Percentiles rank a stretch among this genome's conserved stretches.
These are phyloP conservation scores for Bergia sp. DNA, from an alignment of 92 coral and sea anemone genomes.

Conservation along the genomic window DNA sequence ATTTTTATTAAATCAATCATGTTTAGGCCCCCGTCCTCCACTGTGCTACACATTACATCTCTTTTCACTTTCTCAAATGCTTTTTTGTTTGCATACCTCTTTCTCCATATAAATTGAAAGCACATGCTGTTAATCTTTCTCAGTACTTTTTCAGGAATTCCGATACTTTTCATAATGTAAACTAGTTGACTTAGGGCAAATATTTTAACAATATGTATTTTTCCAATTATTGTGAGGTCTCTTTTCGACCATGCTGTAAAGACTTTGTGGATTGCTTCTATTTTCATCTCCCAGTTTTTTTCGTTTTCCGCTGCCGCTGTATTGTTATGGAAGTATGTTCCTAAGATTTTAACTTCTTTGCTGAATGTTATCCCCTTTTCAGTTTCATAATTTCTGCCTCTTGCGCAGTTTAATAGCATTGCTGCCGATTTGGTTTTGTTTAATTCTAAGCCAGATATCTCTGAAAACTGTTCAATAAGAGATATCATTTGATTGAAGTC, in stretches of 20 bases:
- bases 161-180: not conserved
- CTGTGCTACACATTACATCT: not conserved
- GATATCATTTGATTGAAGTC: not conserved
- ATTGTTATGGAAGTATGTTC: not conserved
- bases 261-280: not conserved
- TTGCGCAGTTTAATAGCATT: not conserved
- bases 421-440: not conserved
- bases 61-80: not conserved
- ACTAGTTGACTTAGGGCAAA: not conserved
- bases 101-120: not conserved
- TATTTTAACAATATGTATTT: not conserved
- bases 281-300: not conserved
- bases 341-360: not conserved
- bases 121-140: not conserved
- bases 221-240: not conserved
- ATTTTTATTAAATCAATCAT: not conserved
- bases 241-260: not conserved
- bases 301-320: not conserved
- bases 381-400: not conserved
- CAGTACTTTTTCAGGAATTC: not conserved
- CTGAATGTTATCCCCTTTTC: not conserved
- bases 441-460: not conserved
- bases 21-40: not conserved
- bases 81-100: not conserved
- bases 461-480: not conserved